Base-by-base conservation (phyloP, 2,888 invertebrate genomes). In the Fragum sueziense region DNA sequence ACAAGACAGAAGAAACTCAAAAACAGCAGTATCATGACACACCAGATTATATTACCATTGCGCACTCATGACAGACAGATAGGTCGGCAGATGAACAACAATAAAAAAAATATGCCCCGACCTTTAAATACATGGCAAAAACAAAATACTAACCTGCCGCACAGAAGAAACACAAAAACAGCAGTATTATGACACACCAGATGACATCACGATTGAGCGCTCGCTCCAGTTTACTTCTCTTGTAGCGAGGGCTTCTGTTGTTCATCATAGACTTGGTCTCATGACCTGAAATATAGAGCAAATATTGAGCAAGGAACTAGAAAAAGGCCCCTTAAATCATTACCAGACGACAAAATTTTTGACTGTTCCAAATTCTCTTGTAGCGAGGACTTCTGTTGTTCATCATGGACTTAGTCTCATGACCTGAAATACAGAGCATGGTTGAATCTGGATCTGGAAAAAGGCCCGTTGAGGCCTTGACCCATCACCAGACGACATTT, bases 241-340 rank as follows among this genome's bases (percentile, higher is more conserved):
- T 99, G 94, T 97, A 97, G 62, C 98, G 95, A 78, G 98, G 98
- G 59, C 98, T 97, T 86, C 97, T 97, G 93, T 98, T 99, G 94
- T 99, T 99, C 82, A 99, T 95, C 97, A 99, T 97, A 25, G 98
- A 97, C 94, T 99, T 99, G 22, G 98, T 98, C 94, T 99, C 99
- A 93, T 97, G 97, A 77, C 99, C 97, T 95, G 93, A 41, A 92
- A 88, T n/a, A n/a, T n/a, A n/a, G n/a, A n/a, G n/a, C n/a, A n/a
- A n/a, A n/a, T n/a, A n/a, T n/a, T n/a, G n/a, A n/a, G n/a, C n/a
- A n/a, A n/a, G n/a, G n/a, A n/a, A n/a, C n/a, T n/a, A n/a, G n/a
- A n/a, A n/a, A n/a, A n/a, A n/a, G n/a, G n/a, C n/a, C n/a, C n/a
- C n/a, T n/a, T n/a, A n/a, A n/a, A n/a, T n/a, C n/a, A n/a, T n/a